Percentiles rank a stretch among this genome's conserved stretches.
Evolutionary conservation across 1,140 invertebrate species (phyloP).

Genomic region (Aporrectodea caliginosa): DNA sequence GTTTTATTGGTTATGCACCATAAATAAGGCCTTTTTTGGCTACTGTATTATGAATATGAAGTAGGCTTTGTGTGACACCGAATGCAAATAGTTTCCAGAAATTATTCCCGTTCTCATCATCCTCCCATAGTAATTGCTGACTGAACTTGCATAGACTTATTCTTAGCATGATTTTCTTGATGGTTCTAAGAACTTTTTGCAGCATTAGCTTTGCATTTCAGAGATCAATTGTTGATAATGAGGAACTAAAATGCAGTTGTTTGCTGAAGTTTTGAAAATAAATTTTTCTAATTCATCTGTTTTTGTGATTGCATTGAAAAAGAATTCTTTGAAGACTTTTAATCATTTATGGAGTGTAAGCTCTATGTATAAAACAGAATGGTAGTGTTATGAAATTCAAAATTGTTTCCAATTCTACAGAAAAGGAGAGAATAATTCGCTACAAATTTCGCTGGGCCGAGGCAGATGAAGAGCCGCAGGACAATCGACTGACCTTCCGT

Average conservation of each 20-base stretch:
- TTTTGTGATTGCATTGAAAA: background rate
- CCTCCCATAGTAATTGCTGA: too few relatives aligned
- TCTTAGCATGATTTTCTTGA: too few relatives aligned
- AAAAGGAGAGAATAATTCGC: constrained; percentile 66
- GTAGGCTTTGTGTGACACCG: too few relatives aligned
- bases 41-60: too few relatives aligned
- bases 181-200: too few relatives aligned
- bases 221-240: background rate
- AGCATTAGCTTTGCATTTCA: too few relatives aligned
- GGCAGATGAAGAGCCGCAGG: constrained; percentile 66
- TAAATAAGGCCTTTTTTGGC: too few relatives aligned
- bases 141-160: too few relatives aligned
- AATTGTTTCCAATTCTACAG: constrained; percentile 37
- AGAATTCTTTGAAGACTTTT: background rate
- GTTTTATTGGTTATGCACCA: too few relatives aligned
- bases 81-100: too few relatives aligned
- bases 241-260: background rate
- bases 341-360: background rate
- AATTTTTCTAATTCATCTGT: background rate
- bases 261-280: background rate
- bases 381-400: background rate
- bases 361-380: background rate
- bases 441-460: constrained; percentile 76
- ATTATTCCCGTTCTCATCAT: too few relatives aligned
- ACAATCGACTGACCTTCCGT: constrained; percentile 67